Evolutionary conservation across 1,140 invertebrate species (phyloP).

Genomic region (Scylla paramamosain): DNA sequence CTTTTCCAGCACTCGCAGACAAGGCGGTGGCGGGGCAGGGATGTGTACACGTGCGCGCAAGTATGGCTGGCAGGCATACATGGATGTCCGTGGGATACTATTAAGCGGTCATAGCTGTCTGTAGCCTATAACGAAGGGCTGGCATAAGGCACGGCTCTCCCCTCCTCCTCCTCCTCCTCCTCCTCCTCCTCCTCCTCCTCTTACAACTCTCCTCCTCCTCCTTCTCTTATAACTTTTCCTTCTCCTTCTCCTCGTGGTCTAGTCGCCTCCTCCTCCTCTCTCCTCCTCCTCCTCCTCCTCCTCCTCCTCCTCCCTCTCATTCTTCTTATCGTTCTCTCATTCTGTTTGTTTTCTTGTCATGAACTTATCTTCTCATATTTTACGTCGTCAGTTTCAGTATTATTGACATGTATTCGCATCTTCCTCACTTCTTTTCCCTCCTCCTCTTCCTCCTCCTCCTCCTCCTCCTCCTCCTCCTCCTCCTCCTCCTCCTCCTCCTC

Average conservation of each 20-base stretch:
- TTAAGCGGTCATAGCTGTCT: too few relatives aligned
- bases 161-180: too few relatives aligned
- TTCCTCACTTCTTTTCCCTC: background rate
- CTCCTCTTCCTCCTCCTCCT: background rate
- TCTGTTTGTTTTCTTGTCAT: background rate
- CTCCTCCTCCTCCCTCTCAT: background rate
- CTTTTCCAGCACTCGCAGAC: too few relatives aligned
- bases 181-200: too few relatives aligned
- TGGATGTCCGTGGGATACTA: too few relatives aligned
- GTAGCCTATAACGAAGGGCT: too few relatives aligned
- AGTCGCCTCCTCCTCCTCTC: background rate
- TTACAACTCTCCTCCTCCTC: too few relatives aligned
- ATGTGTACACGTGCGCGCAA: too few relatives aligned
- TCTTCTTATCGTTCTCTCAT: background rate
- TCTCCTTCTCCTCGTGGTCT: too few relatives aligned
- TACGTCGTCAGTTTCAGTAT: background rate
- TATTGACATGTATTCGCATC: background rate
- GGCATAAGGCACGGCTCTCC: too few relatives aligned
- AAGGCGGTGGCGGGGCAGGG: too few relatives aligned
- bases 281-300: background rate
- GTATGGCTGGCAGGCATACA: too few relatives aligned
- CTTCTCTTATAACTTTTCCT: background rate
- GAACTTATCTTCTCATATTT: background rate
- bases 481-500: background rate
- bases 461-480: background rate